Evolutionary conservation across 2,797 vertebrate species (phyloP), one percentile per base, ranked within the genome.

Genomic region (Aulostomus chinensis): DNA sequence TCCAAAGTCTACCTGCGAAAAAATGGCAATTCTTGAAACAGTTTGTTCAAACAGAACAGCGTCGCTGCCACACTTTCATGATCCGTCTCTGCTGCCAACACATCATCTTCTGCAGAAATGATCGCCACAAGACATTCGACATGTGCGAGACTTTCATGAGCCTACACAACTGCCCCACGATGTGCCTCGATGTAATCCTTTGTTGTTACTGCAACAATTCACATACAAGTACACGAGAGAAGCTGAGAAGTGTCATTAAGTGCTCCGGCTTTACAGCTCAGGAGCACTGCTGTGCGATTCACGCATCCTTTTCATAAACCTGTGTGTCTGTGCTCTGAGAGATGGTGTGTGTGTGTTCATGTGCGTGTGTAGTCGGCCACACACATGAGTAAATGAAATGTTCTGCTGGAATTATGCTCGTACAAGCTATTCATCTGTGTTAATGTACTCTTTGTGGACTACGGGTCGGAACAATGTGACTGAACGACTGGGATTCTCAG

Each of bases 371-470:
- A 68, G 68, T 69, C 31, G 16, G 54, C 71, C 74, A 79, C 78
- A 84, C 71, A 76, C 73, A 85, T 83, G 76, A 84, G 65, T 28
- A 55, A 76, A 84, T 75, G 64, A 75, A 74, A 72, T 68, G 55
- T 80, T 75, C 68, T 43, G 65, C 76, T 75, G 74, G 76, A 80
- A 83, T 80, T 80, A 62, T 39, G 51, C 20, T 39, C 20, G 63
- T 43, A 66, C 59, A 80, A 54, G 57, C 53, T 57, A 66, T 78
- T 86, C 73, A 73, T 76, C 68, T 76, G 73, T 53, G 78, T 43
- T 84, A 81, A 80, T 58, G 64, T 68, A 74, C 69, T 79, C 50
- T 59, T 56, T 26, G 67, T 68, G 60, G 69, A 63, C 57, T 49
- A 35, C 50, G 31, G 72, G 75, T 73, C 68, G 69, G 51, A 64